phyloP scores from a whole-genome alignment of 2,113 vertebrate genomes.

The Malurus elegans region DNA sequence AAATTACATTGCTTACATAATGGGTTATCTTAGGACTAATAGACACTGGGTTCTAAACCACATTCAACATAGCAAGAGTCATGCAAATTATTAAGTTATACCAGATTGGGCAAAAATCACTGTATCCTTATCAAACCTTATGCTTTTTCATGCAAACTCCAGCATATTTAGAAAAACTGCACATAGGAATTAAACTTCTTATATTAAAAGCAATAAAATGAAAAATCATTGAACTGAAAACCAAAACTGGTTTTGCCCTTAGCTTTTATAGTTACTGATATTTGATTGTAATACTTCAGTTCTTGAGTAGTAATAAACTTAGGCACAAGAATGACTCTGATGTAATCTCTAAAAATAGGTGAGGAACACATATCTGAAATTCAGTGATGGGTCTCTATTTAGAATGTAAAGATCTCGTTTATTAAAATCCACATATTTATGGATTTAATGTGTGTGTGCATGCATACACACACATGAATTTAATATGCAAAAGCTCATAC shows the following conservation, averaged over 20 bases:
- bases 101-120: constrained; percentile 26
- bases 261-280: background rate
- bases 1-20: constrained; percentile 62
- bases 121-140: constrained; percentile 19
- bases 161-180: constrained; percentile 55
- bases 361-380: background rate
- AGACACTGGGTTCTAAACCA: constrained; percentile 55
- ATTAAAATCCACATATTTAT: background rate
- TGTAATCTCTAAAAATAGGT: background rate
- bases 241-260: constrained; percentile 8
- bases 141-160: constrained; percentile 74
- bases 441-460: background rate
- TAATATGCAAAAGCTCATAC: background rate
- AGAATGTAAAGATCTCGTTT: background rate
- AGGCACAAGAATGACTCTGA: background rate
- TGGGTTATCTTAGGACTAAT: constrained; percentile 24
- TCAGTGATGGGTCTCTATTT: background rate
- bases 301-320: background rate
- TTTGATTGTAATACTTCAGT: background rate
- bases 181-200: constrained; percentile 14
- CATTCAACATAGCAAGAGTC: constrained; percentile 63
- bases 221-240: constrained; percentile 35
- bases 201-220: constrained; percentile 46
- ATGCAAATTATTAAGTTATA: constrained; percentile 46
- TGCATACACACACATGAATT: background rate